A percentile compares a stretch with the other conserved stretches of the same genome.
phyloP scores from a whole-genome alignment of 2,797 vertebrate genomes.

The Phoeniculus purpureus region DNA sequence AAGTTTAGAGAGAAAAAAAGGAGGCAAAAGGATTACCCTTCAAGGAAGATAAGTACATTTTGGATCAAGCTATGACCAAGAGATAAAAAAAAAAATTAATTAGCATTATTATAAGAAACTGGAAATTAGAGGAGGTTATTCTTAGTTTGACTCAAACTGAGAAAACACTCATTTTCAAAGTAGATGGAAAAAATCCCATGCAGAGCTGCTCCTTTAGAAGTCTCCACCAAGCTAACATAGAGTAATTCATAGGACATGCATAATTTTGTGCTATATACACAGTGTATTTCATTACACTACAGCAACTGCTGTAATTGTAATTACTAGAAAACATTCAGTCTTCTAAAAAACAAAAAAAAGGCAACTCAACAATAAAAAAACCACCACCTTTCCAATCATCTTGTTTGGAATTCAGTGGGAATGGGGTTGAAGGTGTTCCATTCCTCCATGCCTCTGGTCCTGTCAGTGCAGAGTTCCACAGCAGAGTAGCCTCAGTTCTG shows the following conservation, averaged over 20 bases:
- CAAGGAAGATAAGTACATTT: background rate
- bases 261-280: background rate
- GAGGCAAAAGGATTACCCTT: background rate
- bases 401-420: background rate
- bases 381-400: background rate
- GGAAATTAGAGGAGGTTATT: background rate
- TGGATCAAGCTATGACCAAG: background rate
- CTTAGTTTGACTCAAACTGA: background rate
- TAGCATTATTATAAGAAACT: background rate
- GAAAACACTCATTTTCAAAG: background rate
- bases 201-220: background rate
- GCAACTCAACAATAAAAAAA: too few relatives aligned
- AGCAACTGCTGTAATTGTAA: background rate
- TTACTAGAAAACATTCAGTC: background rate
- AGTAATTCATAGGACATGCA: background rate
- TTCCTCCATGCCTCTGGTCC: background rate
- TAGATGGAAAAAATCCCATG: background rate
- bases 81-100: background rate
- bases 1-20: background rate
- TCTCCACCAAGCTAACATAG: background rate
- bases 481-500: background rate
- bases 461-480: background rate
- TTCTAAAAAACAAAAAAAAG: background rate
- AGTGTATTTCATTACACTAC: background rate
- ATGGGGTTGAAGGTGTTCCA: background rate